Conservation (phyloP, 2,888 invertebrate species). For the Euproctis similis region DNA sequence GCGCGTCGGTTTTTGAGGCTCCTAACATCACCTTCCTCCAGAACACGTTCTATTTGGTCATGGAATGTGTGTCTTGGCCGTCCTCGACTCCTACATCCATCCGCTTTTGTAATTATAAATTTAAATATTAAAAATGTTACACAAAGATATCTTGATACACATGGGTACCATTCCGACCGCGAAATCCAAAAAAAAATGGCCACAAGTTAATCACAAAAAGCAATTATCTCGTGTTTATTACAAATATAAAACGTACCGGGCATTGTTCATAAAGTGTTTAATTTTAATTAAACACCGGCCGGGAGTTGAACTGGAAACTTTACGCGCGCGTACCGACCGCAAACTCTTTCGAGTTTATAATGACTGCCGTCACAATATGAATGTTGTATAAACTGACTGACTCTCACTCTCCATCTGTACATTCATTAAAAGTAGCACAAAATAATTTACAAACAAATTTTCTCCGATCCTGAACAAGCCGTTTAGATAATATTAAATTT, state of each 20-base stretch:
- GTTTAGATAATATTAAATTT: too few species aligned
- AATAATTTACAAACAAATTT: not conserved
- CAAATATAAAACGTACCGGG: not conserved
- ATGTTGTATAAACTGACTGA: not conserved
- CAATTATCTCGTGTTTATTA: not conserved
- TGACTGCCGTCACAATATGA: not conserved
- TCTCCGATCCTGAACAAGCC: too few species aligned
- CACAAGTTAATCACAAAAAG: not conserved
- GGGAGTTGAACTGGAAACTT: constrained; percentile 11
- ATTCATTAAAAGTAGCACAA: not conserved
- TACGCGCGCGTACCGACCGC: not conserved
- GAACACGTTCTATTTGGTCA: too few species aligned
- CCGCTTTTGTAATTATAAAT: too few species aligned
- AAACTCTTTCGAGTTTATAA: not conserved
- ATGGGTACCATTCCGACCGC: too few species aligned
- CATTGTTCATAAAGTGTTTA: constrained; percentile 20
- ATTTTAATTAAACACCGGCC: constrained; percentile 31
- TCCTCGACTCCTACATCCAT: too few species aligned
- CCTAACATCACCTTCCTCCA: too few species aligned
- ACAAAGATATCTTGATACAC: too few species aligned
- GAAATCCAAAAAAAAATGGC: too few species aligned
- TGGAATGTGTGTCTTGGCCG: too few species aligned
- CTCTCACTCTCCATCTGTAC: not conserved
- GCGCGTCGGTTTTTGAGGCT: too few species aligned
- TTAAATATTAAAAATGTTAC: too few species aligned